A percentile compares a stretch with the other conserved stretches of the same genome.
These are phyloP conservation scores for Invenusta paracnida DNA, from an alignment of 2,888 invertebrate genomes.

Conservation along the genomic window DNA sequence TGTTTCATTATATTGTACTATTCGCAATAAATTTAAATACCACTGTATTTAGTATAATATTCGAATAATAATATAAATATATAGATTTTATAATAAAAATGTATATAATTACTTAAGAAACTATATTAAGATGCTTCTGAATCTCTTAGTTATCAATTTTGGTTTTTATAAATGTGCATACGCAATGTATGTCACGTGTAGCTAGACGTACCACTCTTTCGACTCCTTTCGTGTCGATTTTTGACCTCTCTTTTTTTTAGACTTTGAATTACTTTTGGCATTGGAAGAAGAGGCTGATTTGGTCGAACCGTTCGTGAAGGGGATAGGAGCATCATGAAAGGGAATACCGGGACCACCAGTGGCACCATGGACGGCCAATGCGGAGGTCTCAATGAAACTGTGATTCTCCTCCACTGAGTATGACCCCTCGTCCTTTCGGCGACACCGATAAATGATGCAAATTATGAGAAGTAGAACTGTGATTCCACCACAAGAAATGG, in stretches of 20 bases:
- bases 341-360: no score
- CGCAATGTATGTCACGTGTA: no score
- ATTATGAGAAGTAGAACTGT: constrained; percentile 78
- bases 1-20: no score
- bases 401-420: constrained; percentile 85
- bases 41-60: no score
- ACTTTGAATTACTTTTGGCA: neutral
- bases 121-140: no score
- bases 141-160: no score
- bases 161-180: no score
- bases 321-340: neutral
- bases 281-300: neutral
- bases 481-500: constrained; percentile 83
- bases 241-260: neutral
- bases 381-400: neutral
- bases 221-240: constrained; percentile 11
- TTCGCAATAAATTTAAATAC: no score
- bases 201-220: constrained; percentile 7
- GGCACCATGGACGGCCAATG: no score
- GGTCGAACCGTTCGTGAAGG: neutral
- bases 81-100: no score
- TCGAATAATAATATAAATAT: no score
- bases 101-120: no score
- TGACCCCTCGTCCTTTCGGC: constrained; percentile 72
- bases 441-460: constrained; percentile 63